Conservation (phyloP, 2,113 vertebrate species). For the Odobenus rosmarus region DNA sequence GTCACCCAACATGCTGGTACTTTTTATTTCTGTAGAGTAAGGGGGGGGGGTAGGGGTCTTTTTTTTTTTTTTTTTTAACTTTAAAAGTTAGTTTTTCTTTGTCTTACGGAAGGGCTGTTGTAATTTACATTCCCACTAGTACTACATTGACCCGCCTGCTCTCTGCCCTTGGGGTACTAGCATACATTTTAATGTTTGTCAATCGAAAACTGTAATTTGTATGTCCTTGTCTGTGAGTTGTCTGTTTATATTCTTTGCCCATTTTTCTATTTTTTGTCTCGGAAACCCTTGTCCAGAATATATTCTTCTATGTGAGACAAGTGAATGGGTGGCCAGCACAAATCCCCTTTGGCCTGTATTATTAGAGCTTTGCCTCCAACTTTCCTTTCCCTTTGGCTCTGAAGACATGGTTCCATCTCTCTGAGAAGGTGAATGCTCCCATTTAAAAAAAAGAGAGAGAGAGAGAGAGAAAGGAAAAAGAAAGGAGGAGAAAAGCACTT, state of each 20-base stretch:
- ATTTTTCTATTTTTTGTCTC: background rate
- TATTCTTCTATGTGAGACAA: too few relatives aligned
- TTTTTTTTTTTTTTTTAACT: background rate
- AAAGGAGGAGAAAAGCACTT: background rate
- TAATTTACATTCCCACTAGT: background rate
- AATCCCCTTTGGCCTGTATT: background rate
- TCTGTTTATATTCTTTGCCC: background rate
- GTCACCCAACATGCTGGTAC: background rate
- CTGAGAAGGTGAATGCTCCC: slow-evolving; percentile 4
- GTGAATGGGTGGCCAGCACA: background rate
- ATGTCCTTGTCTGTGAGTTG: background rate
- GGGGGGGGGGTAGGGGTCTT: background rate
- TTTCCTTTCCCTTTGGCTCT: background rate
- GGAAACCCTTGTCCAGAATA: background rate
- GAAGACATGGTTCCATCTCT: background rate
- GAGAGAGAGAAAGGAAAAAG: background rate
- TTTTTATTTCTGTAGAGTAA: background rate
- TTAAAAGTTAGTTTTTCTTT: background rate
- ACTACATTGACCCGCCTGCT: background rate
- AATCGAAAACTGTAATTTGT: background rate
- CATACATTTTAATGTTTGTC: background rate
- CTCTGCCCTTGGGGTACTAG: background rate
- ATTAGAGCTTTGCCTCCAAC: background rate
- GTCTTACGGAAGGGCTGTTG: background rate
- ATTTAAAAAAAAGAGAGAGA: background rate